phyloP scores from a whole-genome alignment of 2,888 invertebrate genomes.

The Philopedon plagiatum region DNA sequence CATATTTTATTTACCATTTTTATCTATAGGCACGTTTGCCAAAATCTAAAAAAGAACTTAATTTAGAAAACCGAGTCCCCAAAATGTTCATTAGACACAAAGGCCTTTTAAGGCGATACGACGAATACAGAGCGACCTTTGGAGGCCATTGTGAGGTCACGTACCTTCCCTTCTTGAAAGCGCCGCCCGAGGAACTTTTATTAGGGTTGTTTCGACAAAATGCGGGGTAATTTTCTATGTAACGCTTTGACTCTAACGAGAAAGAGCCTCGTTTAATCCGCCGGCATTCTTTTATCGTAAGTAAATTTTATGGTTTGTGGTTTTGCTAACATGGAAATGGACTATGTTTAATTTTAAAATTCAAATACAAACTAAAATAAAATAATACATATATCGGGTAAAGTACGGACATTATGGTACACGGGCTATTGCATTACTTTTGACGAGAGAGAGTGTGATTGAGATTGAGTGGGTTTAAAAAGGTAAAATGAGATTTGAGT shows the following conservation, averaged over 20 bases:
- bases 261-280: slow-evolving; percentile 13
- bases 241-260: slow-evolving; percentile 27
- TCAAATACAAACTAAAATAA: background rate
- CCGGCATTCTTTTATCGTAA: slow-evolving; percentile 2
- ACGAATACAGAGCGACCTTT: slow-evolving; percentile 22
- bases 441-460: no score
- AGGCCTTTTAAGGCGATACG: slow-evolving; percentile 23
- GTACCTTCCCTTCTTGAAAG: slow-evolving; percentile 37
- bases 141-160: slow-evolving; percentile 35
- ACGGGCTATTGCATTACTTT: no score
- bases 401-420: no score
- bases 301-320: slow-evolving; percentile 10
- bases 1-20: background rate
- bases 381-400: no score
- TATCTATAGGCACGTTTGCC: background rate
- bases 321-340: background rate
- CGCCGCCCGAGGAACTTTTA: slow-evolving; percentile 34
- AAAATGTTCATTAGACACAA: slow-evolving; percentile 28
- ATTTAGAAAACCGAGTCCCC: background rate
- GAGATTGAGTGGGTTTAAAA: no score
- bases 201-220: slow-evolving; percentile 39
- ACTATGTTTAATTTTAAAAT: background rate
- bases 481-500: no score
- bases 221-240: slow-evolving; percentile 32
- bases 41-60: slow-evolving; percentile 11